Evolutionary conservation across 2,888 invertebrate genomes (phyloP).

Genomic region (Chorisops tibialis): DNA sequence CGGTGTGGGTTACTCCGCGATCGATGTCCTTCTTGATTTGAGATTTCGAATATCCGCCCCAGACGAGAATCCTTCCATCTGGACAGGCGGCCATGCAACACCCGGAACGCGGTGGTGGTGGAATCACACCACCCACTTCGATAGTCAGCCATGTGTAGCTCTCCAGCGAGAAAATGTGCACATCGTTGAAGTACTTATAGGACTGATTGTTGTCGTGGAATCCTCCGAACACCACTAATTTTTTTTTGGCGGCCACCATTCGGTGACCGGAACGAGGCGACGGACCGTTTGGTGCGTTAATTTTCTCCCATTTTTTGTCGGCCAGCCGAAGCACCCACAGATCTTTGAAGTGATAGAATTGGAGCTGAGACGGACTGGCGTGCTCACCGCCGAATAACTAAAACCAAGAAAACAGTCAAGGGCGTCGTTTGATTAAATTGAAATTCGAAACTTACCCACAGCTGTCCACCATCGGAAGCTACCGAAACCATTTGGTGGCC

Average conservation of each 20-base stretch:
- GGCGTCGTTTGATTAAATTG: background rate
- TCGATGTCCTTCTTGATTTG: slow-evolving; percentile 71
- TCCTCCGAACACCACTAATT: slow-evolving; percentile 83
- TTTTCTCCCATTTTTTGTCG: slow-evolving; percentile 80
- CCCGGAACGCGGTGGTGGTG: slow-evolving; percentile 76
- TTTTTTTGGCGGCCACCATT: slow-evolving; percentile 77
- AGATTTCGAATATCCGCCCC: slow-evolving; percentile 76
- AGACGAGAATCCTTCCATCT: slow-evolving; percentile 65
- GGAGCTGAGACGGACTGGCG: slow-evolving; percentile 83
- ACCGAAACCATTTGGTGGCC: slow-evolving; percentile 82
- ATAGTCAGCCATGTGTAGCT: slow-evolving; percentile 75
- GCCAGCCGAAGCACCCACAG: slow-evolving; percentile 81
- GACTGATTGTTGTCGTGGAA: slow-evolving; percentile 85
- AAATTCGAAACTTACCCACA: slow-evolving; percentile 56
- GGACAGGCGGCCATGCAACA: slow-evolving; percentile 56
- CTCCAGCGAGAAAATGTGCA: slow-evolving; percentile 77
- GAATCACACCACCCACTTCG: slow-evolving; percentile 58
- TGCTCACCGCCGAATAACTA: slow-evolving; percentile 87
- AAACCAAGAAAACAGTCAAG: background rate
- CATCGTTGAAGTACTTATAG: slow-evolving; percentile 85
- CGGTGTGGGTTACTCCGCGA: slow-evolving; percentile 66
- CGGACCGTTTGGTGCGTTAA: slow-evolving; percentile 70
- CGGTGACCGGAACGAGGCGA: slow-evolving; percentile 85
- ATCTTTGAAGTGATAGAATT: slow-evolving; percentile 91
- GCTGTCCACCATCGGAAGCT: slow-evolving; percentile 62